Evolutionary conservation across 2,888 invertebrate genomes (phyloP), one percentile per base, ranked within the genome.

Genomic region (Acronicta psi): DNA sequence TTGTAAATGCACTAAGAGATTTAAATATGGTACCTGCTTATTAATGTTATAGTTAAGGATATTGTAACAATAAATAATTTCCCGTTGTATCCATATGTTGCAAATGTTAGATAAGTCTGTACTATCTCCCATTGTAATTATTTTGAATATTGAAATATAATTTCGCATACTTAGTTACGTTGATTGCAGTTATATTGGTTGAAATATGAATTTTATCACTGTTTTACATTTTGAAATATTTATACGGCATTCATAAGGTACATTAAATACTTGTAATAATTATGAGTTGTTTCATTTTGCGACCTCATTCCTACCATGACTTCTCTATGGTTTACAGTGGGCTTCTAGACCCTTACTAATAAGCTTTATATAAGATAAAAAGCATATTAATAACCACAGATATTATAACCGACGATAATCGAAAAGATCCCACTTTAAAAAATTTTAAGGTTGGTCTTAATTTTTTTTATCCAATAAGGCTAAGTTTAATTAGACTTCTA

Each of bases 161-260:
- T 92, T 93, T 92, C 82, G 79, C 82, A 83, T 82, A 84, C 73
- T 84, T 82, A 87, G 85, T 91, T 92, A 77, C 83, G 85, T 93
- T 92, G 77, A 79, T 88, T 87, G 85, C 90, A 90, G 87, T 92
- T 91, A 82, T 90, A 92, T 93, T 90, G 90, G 91, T 93, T 93
- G 53, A 59, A 86, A 84, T 92, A 91, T 93, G 92, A 92, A 94
- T 95, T 94, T 93, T 94, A 94, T 94, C 92, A 94, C 94, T 94
- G 94, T 94, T 94, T 94, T 94, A 93, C 90, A 93, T 92, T 94
- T 94, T 93, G 88, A 94, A 94, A 94, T 94, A 94, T 94, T 94
- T 94, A 94, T 94, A 94, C 91, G 89, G 88, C 92, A 94, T 93
- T 90, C 89, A 91, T 93, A 88, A 91, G 92, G 91, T 93, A 93